These are phyloP conservation scores for Glandiceps talaboti DNA, from an alignment of 53 echinoderm and acorn worm genomes.

Conservation along the genomic window DNA sequence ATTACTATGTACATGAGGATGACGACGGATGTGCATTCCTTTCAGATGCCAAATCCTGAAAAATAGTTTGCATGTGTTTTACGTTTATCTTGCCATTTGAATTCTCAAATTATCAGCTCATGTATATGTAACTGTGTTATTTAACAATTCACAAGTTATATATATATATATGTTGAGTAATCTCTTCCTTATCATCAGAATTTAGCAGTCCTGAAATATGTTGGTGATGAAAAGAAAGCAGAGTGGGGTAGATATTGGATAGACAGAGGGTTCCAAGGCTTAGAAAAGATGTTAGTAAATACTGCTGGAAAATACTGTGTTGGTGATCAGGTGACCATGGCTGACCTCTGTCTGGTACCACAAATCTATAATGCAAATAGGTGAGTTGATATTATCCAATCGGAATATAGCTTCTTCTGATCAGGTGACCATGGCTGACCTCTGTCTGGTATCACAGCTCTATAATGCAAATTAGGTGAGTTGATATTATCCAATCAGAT, in stretches of 20 bases:
- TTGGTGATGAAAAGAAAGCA: constrained; percentile 55
- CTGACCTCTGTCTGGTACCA: constrained; percentile 67
- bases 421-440: constrained; percentile 71
- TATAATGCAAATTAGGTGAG: constrained; percentile 72
- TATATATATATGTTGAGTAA: not conserved
- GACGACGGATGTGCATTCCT: no score
- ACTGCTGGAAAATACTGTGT: constrained; percentile 82
- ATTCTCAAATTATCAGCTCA: not conserved
- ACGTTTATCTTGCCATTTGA: not conserved
- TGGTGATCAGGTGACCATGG: constrained; percentile 76
- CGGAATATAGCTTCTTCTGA: no score
- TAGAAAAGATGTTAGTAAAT: constrained; percentile 42
- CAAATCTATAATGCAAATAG: constrained; percentile 91
- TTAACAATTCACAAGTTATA: not conserved
- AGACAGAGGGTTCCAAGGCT: constrained; percentile 40
- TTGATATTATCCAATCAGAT: no score
- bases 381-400: constrained; percentile 24
- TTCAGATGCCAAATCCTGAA: no score
- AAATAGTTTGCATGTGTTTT: no score
- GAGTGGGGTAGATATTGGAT: constrained; percentile 69
- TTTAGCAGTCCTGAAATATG: constrained; percentile 35
- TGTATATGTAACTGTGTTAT: not conserved
- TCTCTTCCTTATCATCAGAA: constrained; percentile 26
- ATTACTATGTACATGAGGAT: no score
- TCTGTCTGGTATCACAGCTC: constrained; percentile 78